Conservation (phyloP, 2,113 vertebrate genomes). For the Laticauda laticaudata region DNA sequence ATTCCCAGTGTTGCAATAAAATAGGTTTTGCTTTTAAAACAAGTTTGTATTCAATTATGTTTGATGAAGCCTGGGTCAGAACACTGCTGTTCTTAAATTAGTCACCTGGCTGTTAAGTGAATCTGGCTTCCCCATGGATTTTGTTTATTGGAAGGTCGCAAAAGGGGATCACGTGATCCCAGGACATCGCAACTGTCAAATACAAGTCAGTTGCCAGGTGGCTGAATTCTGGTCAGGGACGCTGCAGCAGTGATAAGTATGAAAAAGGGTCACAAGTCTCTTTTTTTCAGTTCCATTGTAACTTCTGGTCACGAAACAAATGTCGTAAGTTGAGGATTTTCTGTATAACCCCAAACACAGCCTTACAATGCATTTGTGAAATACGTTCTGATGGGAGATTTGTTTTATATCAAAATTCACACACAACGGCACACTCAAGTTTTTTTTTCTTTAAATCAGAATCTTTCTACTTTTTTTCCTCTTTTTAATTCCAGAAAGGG, state of each 20-base stretch:
- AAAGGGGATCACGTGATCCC: too few species aligned
- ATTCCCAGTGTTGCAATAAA: too few species aligned
- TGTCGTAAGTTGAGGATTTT: not conserved
- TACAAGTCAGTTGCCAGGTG: too few species aligned
- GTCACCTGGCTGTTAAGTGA: not conserved
- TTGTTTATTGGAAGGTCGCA: too few species aligned
- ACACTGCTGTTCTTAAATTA: too few species aligned
- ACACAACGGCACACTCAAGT: not conserved
- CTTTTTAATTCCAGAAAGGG: slow-evolving; percentile 73
- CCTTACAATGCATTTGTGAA: too few species aligned
- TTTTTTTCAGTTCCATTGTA: not conserved
- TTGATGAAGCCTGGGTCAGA: too few species aligned
- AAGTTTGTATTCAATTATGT: too few species aligned
- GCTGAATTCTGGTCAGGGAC: not conserved
- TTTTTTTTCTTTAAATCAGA: slow-evolving; percentile 61
- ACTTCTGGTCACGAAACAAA: not conserved
- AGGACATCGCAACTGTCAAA: too few species aligned
- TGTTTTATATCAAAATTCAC: not conserved
- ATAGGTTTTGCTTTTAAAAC: too few species aligned
- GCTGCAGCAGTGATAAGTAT: not conserved
- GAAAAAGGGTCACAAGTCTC: not conserved
- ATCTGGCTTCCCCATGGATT: not conserved
- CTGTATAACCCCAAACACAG: not conserved
- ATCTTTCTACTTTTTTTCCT: slow-evolving; percentile 77
- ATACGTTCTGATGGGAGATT: not conserved